Conservation (phyloP, 2,888 invertebrate genomes). For the Drosophila ustulata region DNA sequence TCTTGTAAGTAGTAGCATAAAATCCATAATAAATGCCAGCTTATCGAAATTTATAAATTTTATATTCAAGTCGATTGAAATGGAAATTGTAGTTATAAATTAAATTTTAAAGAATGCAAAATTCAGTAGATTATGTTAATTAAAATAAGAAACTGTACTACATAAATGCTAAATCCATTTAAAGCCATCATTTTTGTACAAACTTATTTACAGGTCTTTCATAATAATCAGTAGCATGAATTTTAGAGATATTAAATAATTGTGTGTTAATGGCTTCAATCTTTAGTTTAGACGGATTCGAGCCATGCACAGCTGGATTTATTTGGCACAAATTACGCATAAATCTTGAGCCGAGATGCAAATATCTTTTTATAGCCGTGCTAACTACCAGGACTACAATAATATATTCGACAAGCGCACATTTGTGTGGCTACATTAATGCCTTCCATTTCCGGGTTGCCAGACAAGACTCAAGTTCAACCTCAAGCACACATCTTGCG, state of each 20-base stretch:
- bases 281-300: background rate
- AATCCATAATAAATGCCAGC: too few species aligned
- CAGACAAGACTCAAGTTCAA: background rate
- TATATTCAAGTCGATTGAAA: too few species aligned
- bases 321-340: background rate
- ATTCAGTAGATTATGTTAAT: too few species aligned
- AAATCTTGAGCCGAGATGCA: constrained; percentile 3
- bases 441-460: background rate
- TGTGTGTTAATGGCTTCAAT: background rate
- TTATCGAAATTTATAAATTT: too few species aligned
- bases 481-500: constrained; percentile 6
- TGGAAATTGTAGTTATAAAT: too few species aligned
- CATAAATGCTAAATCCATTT: too few species aligned
- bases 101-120: too few species aligned
- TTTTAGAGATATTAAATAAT: background rate
- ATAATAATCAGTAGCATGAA: too few species aligned
- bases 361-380: constrained; percentile 2
- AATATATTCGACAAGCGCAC: background rate
- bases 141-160: too few species aligned
- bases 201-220: too few species aligned
- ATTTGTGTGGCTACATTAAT: background rate
- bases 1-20: too few species aligned
- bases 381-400: background rate
- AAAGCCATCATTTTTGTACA: too few species aligned
- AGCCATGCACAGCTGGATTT: background rate